Conservation (phyloP, 1,140 invertebrate genomes). For the Colletes gigas region DNA sequence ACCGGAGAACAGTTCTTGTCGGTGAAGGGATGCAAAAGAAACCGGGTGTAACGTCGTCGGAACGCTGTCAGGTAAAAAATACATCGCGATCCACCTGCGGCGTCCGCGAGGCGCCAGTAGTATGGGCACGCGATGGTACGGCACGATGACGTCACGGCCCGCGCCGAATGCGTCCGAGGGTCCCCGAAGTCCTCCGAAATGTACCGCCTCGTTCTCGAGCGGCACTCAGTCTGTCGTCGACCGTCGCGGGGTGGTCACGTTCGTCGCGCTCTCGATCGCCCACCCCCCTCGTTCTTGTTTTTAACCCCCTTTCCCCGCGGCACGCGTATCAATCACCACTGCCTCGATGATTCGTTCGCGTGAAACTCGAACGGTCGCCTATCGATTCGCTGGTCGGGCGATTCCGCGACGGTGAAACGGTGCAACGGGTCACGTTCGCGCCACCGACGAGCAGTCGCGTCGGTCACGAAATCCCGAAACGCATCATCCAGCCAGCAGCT, state of each 20-base stretch:
- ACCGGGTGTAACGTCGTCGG: constrained; percentile 5
- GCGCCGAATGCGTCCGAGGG: constrained; percentile 47
- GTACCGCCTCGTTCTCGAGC: constrained; percentile 34
- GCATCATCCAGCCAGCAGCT: background rate
- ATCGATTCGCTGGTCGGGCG: constrained; percentile 10
- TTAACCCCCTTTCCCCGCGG: background rate
- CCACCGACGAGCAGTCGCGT: background rate
- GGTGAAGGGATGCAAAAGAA: background rate
- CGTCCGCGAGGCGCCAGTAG: constrained; percentile 74
- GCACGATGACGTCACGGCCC: constrained; percentile 64
- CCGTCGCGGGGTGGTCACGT: constrained; percentile 51
- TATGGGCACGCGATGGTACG: constrained; percentile 79
- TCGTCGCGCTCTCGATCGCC: background rate
- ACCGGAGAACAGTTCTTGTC: no score
- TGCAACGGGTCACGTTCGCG: background rate
- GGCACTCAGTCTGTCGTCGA: constrained; percentile 71
- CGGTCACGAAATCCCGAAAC: background rate
- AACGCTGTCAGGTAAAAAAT: constrained; percentile 52
- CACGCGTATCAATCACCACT: constrained; percentile 2
- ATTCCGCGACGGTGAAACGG: background rate
- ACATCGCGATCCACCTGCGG: constrained; percentile 62
- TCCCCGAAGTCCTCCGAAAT: constrained; percentile 48
- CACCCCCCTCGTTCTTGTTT: background rate
- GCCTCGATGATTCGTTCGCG: constrained; percentile 46
- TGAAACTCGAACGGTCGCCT: constrained; percentile 12